A percentile compares a stretch with the other conserved stretches of the same genome.
phyloP scores from a whole-genome alignment of 2,888 invertebrate genomes.

The Drosophila atripex region DNA sequence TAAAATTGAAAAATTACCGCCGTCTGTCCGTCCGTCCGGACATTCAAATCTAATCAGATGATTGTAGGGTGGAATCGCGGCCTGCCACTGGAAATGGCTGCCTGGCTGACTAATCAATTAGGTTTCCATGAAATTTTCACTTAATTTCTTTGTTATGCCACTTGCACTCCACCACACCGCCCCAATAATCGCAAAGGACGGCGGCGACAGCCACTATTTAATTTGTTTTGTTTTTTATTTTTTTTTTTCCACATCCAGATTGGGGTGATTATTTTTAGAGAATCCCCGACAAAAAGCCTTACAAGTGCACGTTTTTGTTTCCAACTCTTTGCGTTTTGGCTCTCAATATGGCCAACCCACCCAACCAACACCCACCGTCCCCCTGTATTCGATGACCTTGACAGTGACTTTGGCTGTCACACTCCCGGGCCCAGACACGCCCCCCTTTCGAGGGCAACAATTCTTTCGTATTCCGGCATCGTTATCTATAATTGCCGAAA shows the following conservation, averaged over 20 bases:
- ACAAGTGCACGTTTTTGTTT: constrained; percentile 23
- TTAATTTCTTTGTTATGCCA: constrained; percentile 28
- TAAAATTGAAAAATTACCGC: constrained; percentile 42
- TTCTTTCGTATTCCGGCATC: constrained; percentile 5
- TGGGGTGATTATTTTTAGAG: constrained; percentile 27
- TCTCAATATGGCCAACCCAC: background rate
- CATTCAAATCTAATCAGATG: constrained; percentile 42
- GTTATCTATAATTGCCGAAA: constrained; percentile 19
- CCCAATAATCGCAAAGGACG: constrained; percentile 14
- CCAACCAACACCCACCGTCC: background rate
- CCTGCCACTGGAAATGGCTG: background rate
- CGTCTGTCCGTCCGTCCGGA: background rate
- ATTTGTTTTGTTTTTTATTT: too few relatives aligned
- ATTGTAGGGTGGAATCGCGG: constrained; percentile 29
- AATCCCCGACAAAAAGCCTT: constrained; percentile 3
- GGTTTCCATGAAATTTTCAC: constrained; percentile 22
- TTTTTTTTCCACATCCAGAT: constrained; percentile 15
- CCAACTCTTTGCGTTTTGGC: background rate
- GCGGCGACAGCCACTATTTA: too few relatives aligned
- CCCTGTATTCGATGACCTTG: constrained; percentile 12
- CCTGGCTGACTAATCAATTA: constrained; percentile 37
- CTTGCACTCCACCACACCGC: constrained; percentile 7
- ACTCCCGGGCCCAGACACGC: constrained; percentile 22
- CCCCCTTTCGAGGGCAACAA: constrained; percentile 28
- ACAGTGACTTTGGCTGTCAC: constrained; percentile 35